Conservation (phyloP, 2,888 invertebrate genomes). For the Cryptocheilus praepositus region DNA sequence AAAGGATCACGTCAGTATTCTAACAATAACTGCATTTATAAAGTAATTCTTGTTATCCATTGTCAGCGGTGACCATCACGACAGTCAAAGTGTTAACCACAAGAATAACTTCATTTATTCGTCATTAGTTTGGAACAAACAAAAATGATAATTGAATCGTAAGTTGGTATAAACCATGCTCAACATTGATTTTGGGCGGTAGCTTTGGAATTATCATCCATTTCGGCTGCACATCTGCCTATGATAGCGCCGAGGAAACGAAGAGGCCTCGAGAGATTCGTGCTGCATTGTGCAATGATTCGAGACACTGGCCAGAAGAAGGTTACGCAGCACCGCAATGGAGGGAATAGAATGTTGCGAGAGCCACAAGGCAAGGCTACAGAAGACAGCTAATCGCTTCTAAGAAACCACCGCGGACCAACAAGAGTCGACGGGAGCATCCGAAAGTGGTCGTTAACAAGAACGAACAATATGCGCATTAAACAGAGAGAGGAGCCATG, state of each 20-base stretch:
- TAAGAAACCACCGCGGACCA: conserved; percentile 4
- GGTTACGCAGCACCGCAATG: conserved; percentile 42
- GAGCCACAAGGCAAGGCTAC: background rate
- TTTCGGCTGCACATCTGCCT: conserved; percentile 21
- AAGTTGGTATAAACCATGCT: too few relatives aligned
- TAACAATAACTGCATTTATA: too few relatives aligned
- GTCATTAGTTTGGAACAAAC: too few relatives aligned
- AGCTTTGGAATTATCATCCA: too few relatives aligned
- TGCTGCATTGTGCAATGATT: conserved; percentile 58
- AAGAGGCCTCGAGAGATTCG: conserved; percentile 26
- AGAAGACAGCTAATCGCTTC: conserved; percentile 7
- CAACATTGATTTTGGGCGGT: too few relatives aligned
- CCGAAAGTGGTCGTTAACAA: conserved; percentile 1
- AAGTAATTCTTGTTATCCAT: too few relatives aligned
- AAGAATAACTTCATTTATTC: too few relatives aligned
- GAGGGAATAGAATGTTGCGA: conserved; percentile 31
- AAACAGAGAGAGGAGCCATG: background rate
- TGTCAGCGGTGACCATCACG: too few relatives aligned
- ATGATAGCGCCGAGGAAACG: conserved; percentile 7
- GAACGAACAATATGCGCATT: background rate
- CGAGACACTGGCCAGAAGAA: conserved; percentile 30
- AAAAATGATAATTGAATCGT: too few relatives aligned
- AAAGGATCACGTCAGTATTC: too few relatives aligned
- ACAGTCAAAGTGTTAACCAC: too few relatives aligned
- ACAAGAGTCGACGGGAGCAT: conserved; percentile 1